phyloP scores from a whole-genome alignment of 2,888 invertebrate species.

The Rhagonycha fulva region DNA sequence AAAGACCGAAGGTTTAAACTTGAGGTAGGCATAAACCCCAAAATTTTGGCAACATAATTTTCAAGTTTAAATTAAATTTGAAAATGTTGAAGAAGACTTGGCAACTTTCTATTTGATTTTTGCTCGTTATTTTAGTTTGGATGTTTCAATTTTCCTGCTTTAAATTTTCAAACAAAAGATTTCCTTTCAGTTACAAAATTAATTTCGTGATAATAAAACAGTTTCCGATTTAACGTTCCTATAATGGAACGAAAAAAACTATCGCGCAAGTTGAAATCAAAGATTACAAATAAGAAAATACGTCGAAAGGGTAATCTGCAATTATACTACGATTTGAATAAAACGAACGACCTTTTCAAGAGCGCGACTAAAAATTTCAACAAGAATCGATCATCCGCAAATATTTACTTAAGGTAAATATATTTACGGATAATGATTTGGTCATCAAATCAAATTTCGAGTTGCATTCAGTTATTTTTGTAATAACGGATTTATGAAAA shows the following conservation, averaged over 20 bases:
- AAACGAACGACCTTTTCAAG: neutral
- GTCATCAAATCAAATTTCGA: slow-evolving; percentile 2
- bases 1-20: neutral
- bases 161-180: neutral
- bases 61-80: neutral
- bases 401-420: neutral
- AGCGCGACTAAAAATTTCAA: neutral
- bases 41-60: neutral
- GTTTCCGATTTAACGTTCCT: neutral
- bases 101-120: neutral
- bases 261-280: neutral
- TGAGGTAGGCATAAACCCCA: neutral
- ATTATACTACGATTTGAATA: neutral
- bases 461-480: slow-evolving; percentile 17
- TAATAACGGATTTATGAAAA: slow-evolving; percentile 32
- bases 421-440: slow-evolving; percentile 8
- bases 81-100: neutral
- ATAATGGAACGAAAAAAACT: neutral
- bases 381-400: neutral
- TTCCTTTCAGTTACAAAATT: neutral
- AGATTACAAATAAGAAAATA: neutral
- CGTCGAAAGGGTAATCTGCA: neutral
- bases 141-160: neutral
- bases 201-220: neutral
- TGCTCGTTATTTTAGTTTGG: neutral